Percentiles rank a stretch among this genome's conserved stretches.
Evolutionary conservation across 2,113 vertebrate genomes (phyloP).

Genomic region (Eolophus roseicapilla): DNA sequence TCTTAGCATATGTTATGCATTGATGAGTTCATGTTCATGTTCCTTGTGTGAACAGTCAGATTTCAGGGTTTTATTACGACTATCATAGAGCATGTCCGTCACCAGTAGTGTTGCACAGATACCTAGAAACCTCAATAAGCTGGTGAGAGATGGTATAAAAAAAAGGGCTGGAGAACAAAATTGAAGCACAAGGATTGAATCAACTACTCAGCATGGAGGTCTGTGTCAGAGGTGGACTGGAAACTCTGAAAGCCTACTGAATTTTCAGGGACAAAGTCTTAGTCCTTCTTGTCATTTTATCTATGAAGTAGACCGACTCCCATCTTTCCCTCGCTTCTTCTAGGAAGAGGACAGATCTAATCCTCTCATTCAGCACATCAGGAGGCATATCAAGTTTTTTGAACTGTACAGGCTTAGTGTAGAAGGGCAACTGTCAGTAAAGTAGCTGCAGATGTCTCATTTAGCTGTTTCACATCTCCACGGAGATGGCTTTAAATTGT

Average conservation of each 20-base stretch:
- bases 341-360: not conserved
- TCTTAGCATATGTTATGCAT: not conserved
- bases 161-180: not conserved
- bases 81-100: accelerated
- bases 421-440: not conserved
- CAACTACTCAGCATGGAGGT: not conserved
- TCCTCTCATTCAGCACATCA: not conserved
- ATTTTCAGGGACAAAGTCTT: not conserved
- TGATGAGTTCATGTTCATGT: not conserved
- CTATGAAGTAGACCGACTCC: not conserved
- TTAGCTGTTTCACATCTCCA: not conserved
- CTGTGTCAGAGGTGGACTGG: not conserved
- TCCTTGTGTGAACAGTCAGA: not conserved
- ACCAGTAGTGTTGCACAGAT: not conserved
- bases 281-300: not conserved
- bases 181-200: not conserved
- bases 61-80: not conserved
- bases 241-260: not conserved
- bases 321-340: not conserved
- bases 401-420: not conserved
- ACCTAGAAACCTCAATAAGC: not conserved
- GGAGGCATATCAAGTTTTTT: not conserved
- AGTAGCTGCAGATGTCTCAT: not conserved
- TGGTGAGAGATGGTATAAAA: not conserved
- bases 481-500: not conserved